phyloP scores from a whole-genome alignment of 2,888 invertebrate species.

The Hypomecis atomaria region DNA sequence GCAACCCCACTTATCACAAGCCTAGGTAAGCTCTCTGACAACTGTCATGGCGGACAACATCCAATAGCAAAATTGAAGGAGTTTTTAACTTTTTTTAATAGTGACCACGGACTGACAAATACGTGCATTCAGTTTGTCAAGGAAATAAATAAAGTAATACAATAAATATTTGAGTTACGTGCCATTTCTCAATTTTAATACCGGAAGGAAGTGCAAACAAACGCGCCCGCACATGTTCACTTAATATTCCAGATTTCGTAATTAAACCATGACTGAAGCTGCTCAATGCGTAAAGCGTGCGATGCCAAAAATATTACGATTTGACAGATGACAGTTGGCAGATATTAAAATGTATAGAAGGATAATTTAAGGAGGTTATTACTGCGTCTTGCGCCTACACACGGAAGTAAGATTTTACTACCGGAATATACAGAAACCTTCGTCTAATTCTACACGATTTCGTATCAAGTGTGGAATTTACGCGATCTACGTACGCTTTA shows the following conservation, averaged over 20 bases:
- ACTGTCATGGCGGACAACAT: not conserved
- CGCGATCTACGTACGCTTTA: constrained; percentile 29
- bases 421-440: constrained; percentile 15
- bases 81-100: no score
- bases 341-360: constrained; percentile 10
- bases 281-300: not conserved
- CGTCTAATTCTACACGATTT: constrained; percentile 19
- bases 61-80: not conserved
- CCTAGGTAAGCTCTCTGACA: constrained; percentile 78
- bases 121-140: no score
- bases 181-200: no score
- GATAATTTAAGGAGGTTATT: constrained; percentile 7
- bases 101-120: no score
- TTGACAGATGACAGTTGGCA: not conserved
- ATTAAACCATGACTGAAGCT: no score
- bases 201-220: no score
- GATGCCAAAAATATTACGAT: not conserved
- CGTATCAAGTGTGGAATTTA: constrained; percentile 37
- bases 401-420: constrained; percentile 11
- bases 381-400: not conserved
- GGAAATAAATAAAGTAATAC: no score
- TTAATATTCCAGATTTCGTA: no score
- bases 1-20: constrained; percentile 90
- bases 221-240: no score
- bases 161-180: no score